Evolutionary conservation across 1,140 invertebrate genomes (phyloP).

Genomic region (Carposina sasakii): DNA sequence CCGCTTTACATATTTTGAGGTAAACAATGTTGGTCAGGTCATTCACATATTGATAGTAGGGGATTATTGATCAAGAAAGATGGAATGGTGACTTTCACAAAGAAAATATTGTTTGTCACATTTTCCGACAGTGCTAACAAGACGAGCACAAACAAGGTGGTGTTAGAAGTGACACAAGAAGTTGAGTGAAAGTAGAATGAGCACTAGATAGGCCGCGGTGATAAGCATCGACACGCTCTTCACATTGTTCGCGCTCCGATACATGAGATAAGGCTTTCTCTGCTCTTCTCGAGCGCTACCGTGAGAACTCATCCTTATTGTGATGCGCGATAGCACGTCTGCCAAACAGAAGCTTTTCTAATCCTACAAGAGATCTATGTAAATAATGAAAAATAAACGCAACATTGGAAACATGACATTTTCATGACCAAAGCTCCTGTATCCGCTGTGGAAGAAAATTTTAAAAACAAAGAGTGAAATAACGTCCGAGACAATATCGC

Average conservation of each 20-base stretch:
- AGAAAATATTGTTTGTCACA: conserved; percentile 17
- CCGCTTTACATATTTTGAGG: conserved; percentile 36
- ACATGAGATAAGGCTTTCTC: conserved; percentile 60
- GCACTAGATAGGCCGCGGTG: conserved; percentile 47
- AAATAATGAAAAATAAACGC: conserved; percentile 7
- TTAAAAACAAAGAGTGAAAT: neutral
- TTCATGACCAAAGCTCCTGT: too few species aligned
- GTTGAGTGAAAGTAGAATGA: conserved; percentile 53
- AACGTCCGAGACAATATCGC: conserved; percentile 15
- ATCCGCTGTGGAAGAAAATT: neutral
- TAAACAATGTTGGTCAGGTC: conserved; percentile 39
- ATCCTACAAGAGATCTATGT: conserved; percentile 22
- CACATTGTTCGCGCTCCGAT: conserved; percentile 58
- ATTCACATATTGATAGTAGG: conserved; percentile 19
- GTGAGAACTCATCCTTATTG: conserved; percentile 44
- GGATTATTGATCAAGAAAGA: conserved; percentile 8
- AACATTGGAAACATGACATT: too few species aligned
- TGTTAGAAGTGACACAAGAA: conserved; percentile 33
- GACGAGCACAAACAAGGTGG: conserved; percentile 34
- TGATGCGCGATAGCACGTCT: conserved; percentile 41
- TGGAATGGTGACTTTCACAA: conserved; percentile 20
- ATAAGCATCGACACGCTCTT: conserved; percentile 60
- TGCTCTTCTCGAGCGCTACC: conserved; percentile 49
- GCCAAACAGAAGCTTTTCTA: conserved; percentile 39
- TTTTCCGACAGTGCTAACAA: conserved; percentile 38